Evolutionary conservation across 2,888 invertebrate species (phyloP), one percentile per base, ranked within the genome.

Genomic region (Strigamia maritima): DNA sequence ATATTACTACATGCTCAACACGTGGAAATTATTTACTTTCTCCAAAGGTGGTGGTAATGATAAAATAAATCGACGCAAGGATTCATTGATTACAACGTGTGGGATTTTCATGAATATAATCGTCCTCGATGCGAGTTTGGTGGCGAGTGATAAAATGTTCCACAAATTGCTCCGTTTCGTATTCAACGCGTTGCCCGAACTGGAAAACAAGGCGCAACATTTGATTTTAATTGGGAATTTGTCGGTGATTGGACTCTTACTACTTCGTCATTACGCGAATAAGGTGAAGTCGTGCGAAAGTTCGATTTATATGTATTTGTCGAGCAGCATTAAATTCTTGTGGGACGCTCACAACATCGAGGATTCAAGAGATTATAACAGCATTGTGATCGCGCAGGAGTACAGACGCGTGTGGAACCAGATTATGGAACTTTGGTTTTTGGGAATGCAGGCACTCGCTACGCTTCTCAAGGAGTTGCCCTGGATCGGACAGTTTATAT

Each of bases 261-360:
- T 95, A 49, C 87, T 95, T 0, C 94, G 95, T 84, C 94, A 94
- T 84, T 93, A 93, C 84, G 90, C 93, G 1, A 92, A 90, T 83
- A 91, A 92, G 84, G 91, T 94, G 0, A 82, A 82, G 75, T 79
- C 81, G 31, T 81, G 82, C 38, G 85, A 85, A 80, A 84, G 83
- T 24, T 81, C 94, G 16, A 94, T 95, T 83, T 94, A 94, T 84
- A 91, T 94, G 77, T 95, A 94, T 84, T 93, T 95, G 81, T 94
- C 94, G 85, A 92, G 93, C 1, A 94, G 94, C 19, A 94, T 96
- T 81, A 89, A 95, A 82, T 96, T 95, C 85, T 87, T 96, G 2
- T 96, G 96, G 96, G 94, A 96, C 87, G 95, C 95, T 0, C 95
- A 94, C 86, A 93, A 91, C 84, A 91, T 95, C 80, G 95, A 95